Conservation (phyloP, 1,140 invertebrate genomes). For the Papilio xuthus region DNA sequence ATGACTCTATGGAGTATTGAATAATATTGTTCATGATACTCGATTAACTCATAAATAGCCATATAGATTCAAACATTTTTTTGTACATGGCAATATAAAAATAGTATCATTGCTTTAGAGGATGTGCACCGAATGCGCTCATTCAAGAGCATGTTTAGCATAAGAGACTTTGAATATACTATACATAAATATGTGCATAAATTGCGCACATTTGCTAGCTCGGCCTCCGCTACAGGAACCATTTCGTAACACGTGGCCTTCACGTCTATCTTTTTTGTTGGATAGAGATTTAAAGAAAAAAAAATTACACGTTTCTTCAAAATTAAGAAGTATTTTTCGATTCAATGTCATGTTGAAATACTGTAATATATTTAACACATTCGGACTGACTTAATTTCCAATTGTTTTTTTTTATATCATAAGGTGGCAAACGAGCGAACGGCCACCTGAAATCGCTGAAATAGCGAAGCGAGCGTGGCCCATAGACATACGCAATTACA, state of each 20-base stretch:
- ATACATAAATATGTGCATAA: conserved; percentile 32
- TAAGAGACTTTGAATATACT: conserved; percentile 22
- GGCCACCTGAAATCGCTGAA: too few species aligned
- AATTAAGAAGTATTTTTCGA: background rate
- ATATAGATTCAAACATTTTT: background rate
- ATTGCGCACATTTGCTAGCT: conserved; percentile 17
- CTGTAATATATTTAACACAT: background rate
- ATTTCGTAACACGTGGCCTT: conserved; percentile 1
- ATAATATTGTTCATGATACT: background rate
- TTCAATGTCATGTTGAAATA: background rate
- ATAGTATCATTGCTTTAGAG: background rate
- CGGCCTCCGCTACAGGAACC: conserved; percentile 12
- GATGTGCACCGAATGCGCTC: background rate
- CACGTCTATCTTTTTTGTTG: conserved; percentile 14
- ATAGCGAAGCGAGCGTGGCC: too few species aligned
- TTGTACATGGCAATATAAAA: background rate
- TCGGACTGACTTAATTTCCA: background rate
- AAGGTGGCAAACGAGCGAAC: too few species aligned
- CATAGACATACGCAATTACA: too few species aligned
- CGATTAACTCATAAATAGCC: background rate
- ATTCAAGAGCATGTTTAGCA: conserved; percentile 9
- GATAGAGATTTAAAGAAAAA: conserved; percentile 5
- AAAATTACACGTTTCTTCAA: background rate
- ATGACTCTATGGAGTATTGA: too few species aligned
- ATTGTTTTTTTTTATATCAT: too few species aligned